These are phyloP conservation scores for Napeogenes inachia DNA, from an alignment of 2,888 invertebrate species.

Conservation along the genomic window DNA sequence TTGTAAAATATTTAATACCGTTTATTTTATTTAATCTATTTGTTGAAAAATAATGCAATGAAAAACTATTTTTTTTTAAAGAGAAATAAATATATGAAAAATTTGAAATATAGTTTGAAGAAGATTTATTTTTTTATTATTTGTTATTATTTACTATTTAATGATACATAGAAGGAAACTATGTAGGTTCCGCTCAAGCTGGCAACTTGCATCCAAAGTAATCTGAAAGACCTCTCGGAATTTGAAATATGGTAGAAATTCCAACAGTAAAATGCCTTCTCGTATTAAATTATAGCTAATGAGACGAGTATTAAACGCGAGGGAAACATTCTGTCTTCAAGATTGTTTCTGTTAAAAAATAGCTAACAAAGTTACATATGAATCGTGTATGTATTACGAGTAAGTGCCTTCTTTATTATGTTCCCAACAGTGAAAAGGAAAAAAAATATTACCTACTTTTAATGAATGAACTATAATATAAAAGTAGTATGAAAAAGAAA, in stretches of 20 bases:
- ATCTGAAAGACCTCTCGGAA: constrained; percentile 58
- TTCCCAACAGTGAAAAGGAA: no score
- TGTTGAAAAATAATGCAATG: not conserved
- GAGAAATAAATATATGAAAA: not conserved
- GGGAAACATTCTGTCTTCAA: constrained; percentile 38
- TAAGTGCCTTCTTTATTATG: no score
- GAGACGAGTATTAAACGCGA: constrained; percentile 61
- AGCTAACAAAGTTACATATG: constrained; percentile 12
- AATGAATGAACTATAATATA: no score
- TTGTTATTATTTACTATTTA: no score
- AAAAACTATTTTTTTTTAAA: not conserved
- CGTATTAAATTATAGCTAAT: constrained; percentile 63
- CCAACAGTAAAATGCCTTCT: constrained; percentile 57
- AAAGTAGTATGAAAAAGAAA: no score
- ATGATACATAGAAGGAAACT: no score
- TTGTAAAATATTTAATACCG: not conserved
- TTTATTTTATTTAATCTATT: not conserved
- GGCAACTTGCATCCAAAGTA: constrained; percentile 37
- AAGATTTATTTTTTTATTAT: no score
- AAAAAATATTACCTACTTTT: no score
- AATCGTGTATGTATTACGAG: constrained; percentile 1
- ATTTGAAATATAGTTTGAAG: not conserved
- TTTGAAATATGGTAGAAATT: constrained; percentile 66
- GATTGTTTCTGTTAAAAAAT: constrained; percentile 20
- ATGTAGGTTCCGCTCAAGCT: constrained; percentile 27